These are phyloP conservation scores for Sebastes vulpes DNA, from an alignment of 2,797 vertebrate species.

Conservation along the genomic window DNA sequence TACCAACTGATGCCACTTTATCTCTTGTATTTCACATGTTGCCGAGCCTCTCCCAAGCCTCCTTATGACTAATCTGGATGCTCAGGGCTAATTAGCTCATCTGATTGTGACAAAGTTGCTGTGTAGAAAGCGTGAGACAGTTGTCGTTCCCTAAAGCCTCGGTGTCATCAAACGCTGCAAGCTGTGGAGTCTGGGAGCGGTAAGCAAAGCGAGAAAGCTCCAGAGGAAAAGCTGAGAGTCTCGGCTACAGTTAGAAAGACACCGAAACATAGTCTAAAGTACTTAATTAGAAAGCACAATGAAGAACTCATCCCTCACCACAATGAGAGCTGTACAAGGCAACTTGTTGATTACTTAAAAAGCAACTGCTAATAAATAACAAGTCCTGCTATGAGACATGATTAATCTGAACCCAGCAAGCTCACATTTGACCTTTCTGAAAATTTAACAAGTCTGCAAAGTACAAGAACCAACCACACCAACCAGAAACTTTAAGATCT, in stretches of 20 bases:
- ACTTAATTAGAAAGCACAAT: constrained; percentile 31
- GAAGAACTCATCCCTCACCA: background rate
- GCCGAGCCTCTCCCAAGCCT: constrained; percentile 27
- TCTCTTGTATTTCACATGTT: constrained; percentile 19
- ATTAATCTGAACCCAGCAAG: background rate
- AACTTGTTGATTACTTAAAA: background rate
- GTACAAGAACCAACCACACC: background rate
- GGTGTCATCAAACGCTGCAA: constrained; percentile 48
- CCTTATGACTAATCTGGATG: constrained; percentile 62
- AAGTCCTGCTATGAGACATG: background rate
- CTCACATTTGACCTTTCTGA: background rate
- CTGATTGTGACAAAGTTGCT: constrained; percentile 80
- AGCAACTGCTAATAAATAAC: background rate
- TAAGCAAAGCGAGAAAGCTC: constrained; percentile 23
- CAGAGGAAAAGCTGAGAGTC: constrained; percentile 25
- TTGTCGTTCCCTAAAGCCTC: constrained; percentile 62
- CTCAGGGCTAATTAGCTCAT: constrained; percentile 81
- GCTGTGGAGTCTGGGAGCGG: constrained; percentile 39
- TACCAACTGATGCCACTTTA: constrained; percentile 22
- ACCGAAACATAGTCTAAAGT: background rate
- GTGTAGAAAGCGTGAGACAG: constrained; percentile 53
- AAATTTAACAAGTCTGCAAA: background rate
- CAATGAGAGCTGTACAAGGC: background rate
- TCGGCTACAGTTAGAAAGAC: constrained; percentile 2
- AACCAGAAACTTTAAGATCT: background rate